A percentile compares a stretch with the other conserved stretches of the same genome.
These are phyloP conservation scores for Cotesia typhae DNA, from an alignment of 1,140 invertebrate genomes.

Conservation along the genomic window DNA sequence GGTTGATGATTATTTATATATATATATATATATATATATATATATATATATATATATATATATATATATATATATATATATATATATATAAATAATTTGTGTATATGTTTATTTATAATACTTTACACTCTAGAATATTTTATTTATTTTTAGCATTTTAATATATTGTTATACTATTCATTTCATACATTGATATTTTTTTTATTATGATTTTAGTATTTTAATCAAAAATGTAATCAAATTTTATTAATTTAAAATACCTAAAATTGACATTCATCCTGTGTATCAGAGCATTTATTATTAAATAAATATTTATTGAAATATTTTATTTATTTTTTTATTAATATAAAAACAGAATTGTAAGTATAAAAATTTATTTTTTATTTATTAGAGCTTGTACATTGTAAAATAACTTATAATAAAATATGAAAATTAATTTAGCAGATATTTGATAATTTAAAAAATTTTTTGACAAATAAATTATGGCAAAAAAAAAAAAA, in stretches of 20 bases:
- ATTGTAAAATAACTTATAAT: too few species aligned
- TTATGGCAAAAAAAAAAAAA: too few species aligned
- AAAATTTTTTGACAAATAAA: too few species aligned
- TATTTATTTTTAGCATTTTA: conserved; percentile 30
- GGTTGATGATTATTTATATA: not conserved
- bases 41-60: conserved; percentile 14
- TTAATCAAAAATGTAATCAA: conserved; percentile 27
- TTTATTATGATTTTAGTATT: too few species aligned
- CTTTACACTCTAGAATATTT: conserved; percentile 27
- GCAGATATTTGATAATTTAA: too few species aligned
- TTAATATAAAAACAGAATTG: not conserved
- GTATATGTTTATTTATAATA: conserved; percentile 28
- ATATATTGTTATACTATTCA: conserved; percentile 32
- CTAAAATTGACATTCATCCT: conserved; percentile 15
- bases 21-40: not conserved
- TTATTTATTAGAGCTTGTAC: too few species aligned
- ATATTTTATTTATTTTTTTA: not conserved
- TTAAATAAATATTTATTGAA: conserved; percentile 33
- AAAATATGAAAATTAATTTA: too few species aligned
- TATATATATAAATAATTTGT: conserved; percentile 27
- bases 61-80: not conserved
- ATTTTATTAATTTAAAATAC: conserved; percentile 12
- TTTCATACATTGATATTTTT: conserved; percentile 35
- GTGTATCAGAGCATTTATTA: conserved; percentile 27
- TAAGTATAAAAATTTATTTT: not conserved